Conservation (phyloP, 2,797 vertebrate genomes). For the Labeo calbasu region DNA sequence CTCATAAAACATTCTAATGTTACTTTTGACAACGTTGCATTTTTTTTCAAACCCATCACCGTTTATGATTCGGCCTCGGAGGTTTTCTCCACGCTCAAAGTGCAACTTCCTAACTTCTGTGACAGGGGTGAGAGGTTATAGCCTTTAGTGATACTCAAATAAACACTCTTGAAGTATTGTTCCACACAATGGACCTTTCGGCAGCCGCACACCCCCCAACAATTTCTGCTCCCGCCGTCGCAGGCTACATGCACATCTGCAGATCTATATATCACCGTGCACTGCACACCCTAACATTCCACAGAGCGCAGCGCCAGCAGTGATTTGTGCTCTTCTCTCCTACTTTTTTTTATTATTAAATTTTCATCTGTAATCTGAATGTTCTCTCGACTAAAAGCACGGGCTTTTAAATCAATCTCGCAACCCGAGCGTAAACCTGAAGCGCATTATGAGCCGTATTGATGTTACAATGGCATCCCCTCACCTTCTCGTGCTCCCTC, state of each 20-base stretch:
- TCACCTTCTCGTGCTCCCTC: constrained; percentile 66
- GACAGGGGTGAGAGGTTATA: constrained; percentile 38
- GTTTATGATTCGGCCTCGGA: constrained; percentile 21
- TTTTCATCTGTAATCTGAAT: constrained; percentile 81
- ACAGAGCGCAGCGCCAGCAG: constrained; percentile 69
- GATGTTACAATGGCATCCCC: constrained; percentile 74
- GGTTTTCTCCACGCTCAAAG: background rate
- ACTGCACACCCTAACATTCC: constrained; percentile 78
- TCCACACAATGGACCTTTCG: constrained; percentile 65
- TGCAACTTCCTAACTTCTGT: background rate
- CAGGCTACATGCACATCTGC: constrained; percentile 79
- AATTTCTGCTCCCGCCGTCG: constrained; percentile 68
- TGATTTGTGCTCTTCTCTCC: constrained; percentile 82
- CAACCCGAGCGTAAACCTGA: constrained; percentile 69
- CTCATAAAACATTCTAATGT: constrained; percentile 39
- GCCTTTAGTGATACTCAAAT: constrained; percentile 47
- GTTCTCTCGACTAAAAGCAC: constrained; percentile 74
- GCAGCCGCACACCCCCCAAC: constrained; percentile 70
- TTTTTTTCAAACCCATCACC: constrained; percentile 23
- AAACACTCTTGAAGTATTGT: constrained; percentile 57
- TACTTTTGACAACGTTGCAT: constrained; percentile 7
- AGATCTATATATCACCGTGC: constrained; percentile 76
- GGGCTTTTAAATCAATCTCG: constrained; percentile 82
- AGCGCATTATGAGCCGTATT: constrained; percentile 72
- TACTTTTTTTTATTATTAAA: constrained; percentile 78